Evolutionary conservation across 2,113 vertebrate species (phyloP).

Genomic region (Numida meleagris): DNA sequence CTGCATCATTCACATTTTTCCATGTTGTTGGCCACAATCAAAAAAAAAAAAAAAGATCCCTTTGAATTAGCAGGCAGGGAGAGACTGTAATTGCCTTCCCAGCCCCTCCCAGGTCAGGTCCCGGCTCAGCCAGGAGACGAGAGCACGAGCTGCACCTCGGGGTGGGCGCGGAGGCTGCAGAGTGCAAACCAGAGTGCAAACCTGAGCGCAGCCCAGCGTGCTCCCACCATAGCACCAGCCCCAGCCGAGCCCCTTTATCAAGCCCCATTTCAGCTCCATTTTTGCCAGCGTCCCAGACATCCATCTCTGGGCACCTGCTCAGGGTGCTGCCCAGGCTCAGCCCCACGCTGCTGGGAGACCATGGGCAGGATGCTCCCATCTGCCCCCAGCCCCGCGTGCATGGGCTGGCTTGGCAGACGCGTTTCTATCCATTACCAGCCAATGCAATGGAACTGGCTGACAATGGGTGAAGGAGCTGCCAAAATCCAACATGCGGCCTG

Average conservation of each 20-base stretch:
- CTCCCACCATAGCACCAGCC: not conserved
- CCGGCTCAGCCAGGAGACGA: not conserved
- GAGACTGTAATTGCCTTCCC: not conserved
- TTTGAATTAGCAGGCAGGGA: not conserved
- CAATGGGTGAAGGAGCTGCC: conserved; percentile 58
- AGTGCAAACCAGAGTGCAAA: not conserved
- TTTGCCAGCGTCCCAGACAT: not conserved
- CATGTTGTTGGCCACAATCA: not conserved
- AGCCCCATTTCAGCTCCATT: not conserved
- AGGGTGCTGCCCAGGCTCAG: not conserved
- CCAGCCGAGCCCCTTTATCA: not conserved
- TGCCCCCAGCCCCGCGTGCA: not conserved
- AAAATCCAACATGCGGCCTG: conserved; percentile 69
- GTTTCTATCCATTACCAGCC: conserved; percentile 32
- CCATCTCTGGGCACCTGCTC: not conserved
- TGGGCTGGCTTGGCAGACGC: not conserved
- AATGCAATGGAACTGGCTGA: conserved; percentile 63
- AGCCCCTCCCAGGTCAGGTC: not conserved
- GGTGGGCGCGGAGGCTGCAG: not conserved
- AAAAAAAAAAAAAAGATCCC: not conserved
- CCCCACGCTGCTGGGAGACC: rapidly evolving
- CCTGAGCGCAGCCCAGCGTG: no score
- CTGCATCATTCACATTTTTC: not conserved
- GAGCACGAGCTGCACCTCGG: not conserved
- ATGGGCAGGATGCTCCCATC: not conserved